Evolutionary conservation across 2,113 vertebrate species (phyloP).

Genomic region (Vidua chalybeata): DNA sequence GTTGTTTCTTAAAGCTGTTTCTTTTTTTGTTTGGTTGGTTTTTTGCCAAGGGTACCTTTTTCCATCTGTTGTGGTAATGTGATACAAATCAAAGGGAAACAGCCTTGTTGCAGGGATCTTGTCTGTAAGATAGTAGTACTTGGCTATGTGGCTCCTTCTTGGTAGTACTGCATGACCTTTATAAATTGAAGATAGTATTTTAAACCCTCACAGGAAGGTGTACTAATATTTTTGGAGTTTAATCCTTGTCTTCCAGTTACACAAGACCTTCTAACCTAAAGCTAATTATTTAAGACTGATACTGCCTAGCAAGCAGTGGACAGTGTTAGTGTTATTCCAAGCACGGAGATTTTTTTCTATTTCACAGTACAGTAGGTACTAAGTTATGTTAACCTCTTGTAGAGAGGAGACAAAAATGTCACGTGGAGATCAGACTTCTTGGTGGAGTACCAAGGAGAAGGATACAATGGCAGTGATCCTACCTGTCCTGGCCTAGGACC

Average conservation of each 20-base stretch:
- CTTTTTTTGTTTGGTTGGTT: neutral
- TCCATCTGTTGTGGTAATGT: neutral
- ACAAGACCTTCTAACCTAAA: neutral
- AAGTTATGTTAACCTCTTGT: slow-evolving; percentile 1
- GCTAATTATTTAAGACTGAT: neutral
- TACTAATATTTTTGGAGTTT: neutral
- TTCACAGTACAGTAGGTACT: neutral
- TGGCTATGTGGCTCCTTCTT: neutral
- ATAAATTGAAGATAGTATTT: neutral
- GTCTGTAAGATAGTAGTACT: neutral
- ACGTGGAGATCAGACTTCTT: slow-evolving; percentile 92
- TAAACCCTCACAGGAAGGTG: neutral
- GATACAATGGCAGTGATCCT: slow-evolving; percentile 84
- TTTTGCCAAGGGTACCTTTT: neutral
- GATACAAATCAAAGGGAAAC: neutral
- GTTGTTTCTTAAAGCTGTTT: neutral
- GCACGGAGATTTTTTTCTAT: neutral
- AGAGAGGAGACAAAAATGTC: slow-evolving; percentile 83
- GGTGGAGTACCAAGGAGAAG: slow-evolving; percentile 97
- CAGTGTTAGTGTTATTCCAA: neutral
- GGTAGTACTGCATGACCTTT: neutral
- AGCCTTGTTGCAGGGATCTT: neutral
- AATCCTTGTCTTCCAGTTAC: neutral
- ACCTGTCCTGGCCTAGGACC: slow-evolving; percentile 90
- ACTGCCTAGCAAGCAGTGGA: neutral